These are phyloP conservation scores for Pygathrix nemaeus DNA, from an alignment of 2,113 vertebrate species.

Conservation along the genomic window DNA sequence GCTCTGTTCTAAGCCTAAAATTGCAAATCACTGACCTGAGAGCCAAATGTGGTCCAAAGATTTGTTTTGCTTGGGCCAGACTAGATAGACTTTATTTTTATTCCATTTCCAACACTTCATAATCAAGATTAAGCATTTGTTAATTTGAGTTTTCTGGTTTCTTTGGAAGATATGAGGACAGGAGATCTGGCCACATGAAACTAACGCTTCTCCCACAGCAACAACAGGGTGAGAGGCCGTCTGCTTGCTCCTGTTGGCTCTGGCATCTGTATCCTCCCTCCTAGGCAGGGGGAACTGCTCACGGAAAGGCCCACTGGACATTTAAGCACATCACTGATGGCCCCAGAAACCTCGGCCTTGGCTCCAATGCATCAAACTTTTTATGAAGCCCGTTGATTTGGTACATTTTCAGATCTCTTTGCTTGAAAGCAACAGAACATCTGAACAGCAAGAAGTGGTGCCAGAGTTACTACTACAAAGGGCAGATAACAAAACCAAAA, in stretches of 20 bases:
- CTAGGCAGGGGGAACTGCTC: too few relatives aligned
- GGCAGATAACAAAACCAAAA: slow-evolving; percentile 73
- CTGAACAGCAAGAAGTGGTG: slow-evolving; percentile 47
- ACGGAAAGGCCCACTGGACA: background rate
- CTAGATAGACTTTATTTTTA: background rate
- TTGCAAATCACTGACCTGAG: background rate
- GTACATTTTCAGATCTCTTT: slow-evolving; percentile 57
- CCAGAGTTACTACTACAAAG: slow-evolving; percentile 65
- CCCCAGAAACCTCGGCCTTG: background rate
- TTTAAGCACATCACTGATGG: background rate
- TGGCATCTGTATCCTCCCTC: background rate
- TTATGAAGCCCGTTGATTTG: slow-evolving; percentile 17
- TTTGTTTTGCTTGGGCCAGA: background rate
- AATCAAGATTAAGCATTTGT: slow-evolving; percentile 10
- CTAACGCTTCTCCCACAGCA: background rate
- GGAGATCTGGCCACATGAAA: background rate
- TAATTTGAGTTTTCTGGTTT: slow-evolving; percentile 1
- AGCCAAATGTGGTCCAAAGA: background rate
- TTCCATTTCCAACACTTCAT: background rate
- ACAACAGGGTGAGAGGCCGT: background rate
- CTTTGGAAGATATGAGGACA: slow-evolving; percentile 9
- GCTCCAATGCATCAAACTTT: background rate
- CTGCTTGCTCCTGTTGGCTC: background rate
- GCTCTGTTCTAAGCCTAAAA: background rate
- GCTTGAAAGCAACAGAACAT: slow-evolving; percentile 42